Evolutionary conservation across 2,797 vertebrate species (phyloP).

Genomic region (Gila robusta): DNA sequence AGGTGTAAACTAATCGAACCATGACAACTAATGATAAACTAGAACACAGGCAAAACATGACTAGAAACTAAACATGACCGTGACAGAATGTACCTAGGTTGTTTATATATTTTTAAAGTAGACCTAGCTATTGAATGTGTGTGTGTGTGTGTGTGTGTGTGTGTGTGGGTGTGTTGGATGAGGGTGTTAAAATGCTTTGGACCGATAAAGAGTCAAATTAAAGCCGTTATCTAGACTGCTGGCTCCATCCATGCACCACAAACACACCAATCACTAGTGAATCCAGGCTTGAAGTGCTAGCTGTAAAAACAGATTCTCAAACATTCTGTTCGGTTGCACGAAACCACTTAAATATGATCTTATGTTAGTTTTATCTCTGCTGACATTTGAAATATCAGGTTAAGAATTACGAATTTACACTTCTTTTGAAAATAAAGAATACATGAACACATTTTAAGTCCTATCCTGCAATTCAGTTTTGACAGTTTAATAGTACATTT

Average conservation of each 20-base stretch:
- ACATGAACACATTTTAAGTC: neutral
- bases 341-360: neutral
- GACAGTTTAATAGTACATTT: too few relatives aligned
- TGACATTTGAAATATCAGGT: neutral
- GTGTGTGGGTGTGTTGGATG: slow-evolving; percentile 15
- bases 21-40: neutral
- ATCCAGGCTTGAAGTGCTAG: neutral
- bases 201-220: slow-evolving; percentile 40
- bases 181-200: slow-evolving; percentile 14
- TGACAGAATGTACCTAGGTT: neutral
- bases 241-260: neutral
- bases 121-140: neutral
- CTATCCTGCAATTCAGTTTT: neutral
- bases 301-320: neutral
- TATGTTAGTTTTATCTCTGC: neutral
- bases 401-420: neutral
- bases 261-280: neutral
- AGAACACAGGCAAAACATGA: neutral
- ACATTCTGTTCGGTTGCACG: neutral
- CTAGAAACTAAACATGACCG: neutral
- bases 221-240: slow-evolving; percentile 11
- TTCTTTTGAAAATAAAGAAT: neutral
- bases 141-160: neutral
- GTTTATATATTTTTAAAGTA: slow-evolving; percentile 36
- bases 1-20: neutral